Evolutionary conservation across 2,888 invertebrate genomes (phyloP).

Genomic region (Diadromus collaris): DNA sequence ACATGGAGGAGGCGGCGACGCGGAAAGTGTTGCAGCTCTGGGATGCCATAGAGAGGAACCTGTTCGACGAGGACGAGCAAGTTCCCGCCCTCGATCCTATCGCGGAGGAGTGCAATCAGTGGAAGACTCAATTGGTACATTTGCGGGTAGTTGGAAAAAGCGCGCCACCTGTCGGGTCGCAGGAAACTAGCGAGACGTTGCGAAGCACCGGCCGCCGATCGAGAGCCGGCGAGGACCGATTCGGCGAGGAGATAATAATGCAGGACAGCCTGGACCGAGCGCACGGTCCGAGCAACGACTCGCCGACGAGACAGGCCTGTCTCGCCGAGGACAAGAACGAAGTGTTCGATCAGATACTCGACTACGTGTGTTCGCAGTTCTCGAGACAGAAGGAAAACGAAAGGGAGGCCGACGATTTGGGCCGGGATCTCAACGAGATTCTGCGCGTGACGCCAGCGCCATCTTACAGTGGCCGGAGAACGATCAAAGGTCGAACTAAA

Average conservation of each 20-base stretch:
- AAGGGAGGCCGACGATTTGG: constrained; percentile 58
- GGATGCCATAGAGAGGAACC: constrained; percentile 72
- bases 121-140: constrained; percentile 75
- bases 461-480: constrained; percentile 67
- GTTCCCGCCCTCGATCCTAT: constrained; percentile 57
- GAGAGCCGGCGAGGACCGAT: constrained; percentile 30
- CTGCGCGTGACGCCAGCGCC: constrained; percentile 73
- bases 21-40: constrained; percentile 73
- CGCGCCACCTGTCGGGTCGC: constrained; percentile 13
- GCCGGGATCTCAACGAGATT: constrained; percentile 67
- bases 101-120: constrained; percentile 75
- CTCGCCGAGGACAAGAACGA: constrained; percentile 63
- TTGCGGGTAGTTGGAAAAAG: constrained; percentile 70
- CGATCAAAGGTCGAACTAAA: constrained; percentile 47
- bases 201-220: constrained; percentile 38
- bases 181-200: constrained; percentile 26
- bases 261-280: constrained; percentile 46
- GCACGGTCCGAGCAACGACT: constrained; percentile 22
- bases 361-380: constrained; percentile 71
- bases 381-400: constrained; percentile 65
- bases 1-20: constrained; percentile 72
- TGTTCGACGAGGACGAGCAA: constrained; percentile 71
- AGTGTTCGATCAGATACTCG: constrained; percentile 72
- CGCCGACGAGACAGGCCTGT: constrained; percentile 42
- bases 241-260: constrained; percentile 46